A percentile compares a stretch with the other conserved stretches of the same genome.
Evolutionary conservation across 2,888 invertebrate species (phyloP).

Genomic region (Spatulosminthurus flaviceps): DNA sequence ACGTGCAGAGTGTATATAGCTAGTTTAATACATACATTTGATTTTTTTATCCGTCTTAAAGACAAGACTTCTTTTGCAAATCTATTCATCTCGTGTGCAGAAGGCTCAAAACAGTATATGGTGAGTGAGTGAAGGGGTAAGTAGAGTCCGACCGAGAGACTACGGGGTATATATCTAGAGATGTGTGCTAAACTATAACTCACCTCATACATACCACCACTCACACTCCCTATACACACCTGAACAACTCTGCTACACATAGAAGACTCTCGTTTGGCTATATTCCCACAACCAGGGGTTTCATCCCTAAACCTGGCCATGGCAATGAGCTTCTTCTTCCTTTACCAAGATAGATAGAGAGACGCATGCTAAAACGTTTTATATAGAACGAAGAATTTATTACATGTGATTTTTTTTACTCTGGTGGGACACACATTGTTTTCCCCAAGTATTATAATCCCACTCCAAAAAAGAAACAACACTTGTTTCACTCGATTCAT

Average conservation of each 20-base stretch:
- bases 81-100: slow-evolving; percentile 4
- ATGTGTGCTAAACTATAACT: neutral
- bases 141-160: slow-evolving; percentile 6
- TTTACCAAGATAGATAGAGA: neutral
- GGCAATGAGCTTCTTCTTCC: neutral
- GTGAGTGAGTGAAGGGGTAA: neutral
- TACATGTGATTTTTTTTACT: neutral
- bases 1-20: neutral
- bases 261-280: neutral
- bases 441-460: slow-evolving; percentile 2
- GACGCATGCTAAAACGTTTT: slow-evolving; percentile 14
- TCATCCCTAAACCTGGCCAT: slow-evolving; percentile 4
- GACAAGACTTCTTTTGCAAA: neutral
- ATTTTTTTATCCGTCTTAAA: neutral
- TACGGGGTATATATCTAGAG: neutral
- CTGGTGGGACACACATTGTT: slow-evolving; percentile 29
- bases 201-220: neutral
- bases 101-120: neutral
- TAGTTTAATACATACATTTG: neutral
- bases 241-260: slow-evolving; percentile 2
- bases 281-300: slow-evolving; percentile 5
- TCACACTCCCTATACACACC: neutral
- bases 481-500: slow-evolving; percentile 27
- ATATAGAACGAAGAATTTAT: slow-evolving; percentile 7
- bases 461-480: neutral